phyloP scores from a whole-genome alignment of 2,888 invertebrate genomes.

The Megalurothrips usitatus region DNA sequence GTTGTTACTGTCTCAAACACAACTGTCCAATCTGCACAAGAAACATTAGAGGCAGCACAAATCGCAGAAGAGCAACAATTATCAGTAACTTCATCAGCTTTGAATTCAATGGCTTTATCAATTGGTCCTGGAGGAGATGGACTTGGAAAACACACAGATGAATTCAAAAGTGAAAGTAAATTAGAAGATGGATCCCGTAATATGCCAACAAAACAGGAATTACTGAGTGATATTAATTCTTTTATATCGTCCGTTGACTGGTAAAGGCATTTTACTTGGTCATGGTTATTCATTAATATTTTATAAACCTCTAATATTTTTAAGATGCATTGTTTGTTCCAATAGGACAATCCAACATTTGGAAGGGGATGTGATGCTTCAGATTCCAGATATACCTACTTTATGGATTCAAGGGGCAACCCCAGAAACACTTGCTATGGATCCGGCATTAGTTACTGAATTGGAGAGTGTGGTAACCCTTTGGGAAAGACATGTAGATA shows the following conservation, averaged over 20 bases:
- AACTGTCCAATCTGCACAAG: not conserved
- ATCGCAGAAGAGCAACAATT: not conserved
- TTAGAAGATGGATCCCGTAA: slow-evolving; percentile 35
- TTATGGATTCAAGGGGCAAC: slow-evolving; percentile 47
- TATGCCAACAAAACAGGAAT: slow-evolving; percentile 49
- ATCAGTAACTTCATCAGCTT: not conserved
- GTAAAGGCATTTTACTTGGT: slow-evolving; percentile 37
- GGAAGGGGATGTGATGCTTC: slow-evolving; percentile 66
- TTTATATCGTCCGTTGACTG: slow-evolving; percentile 52
- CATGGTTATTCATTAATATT: not conserved
- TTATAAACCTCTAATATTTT: not conserved
- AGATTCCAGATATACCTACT: slow-evolving; percentile 57
- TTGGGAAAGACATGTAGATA: slow-evolving; percentile 64
- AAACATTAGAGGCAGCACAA: not conserved
- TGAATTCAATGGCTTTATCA: not conserved
- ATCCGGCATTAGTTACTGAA: slow-evolving; percentile 52
- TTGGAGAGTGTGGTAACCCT: slow-evolving; percentile 60
- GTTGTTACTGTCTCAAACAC: not conserved
- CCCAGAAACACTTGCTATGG: slow-evolving; percentile 47
- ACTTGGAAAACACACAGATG: not conserved
- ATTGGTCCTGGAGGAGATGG: not conserved
- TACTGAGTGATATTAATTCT: slow-evolving; percentile 50
- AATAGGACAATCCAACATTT: slow-evolving; percentile 68
- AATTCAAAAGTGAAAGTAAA: slow-evolving; percentile 11
- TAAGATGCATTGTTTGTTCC: slow-evolving; percentile 30